Conservation (phyloP, 2,113 vertebrate species). For the Peromyscus polionotus region DNA sequence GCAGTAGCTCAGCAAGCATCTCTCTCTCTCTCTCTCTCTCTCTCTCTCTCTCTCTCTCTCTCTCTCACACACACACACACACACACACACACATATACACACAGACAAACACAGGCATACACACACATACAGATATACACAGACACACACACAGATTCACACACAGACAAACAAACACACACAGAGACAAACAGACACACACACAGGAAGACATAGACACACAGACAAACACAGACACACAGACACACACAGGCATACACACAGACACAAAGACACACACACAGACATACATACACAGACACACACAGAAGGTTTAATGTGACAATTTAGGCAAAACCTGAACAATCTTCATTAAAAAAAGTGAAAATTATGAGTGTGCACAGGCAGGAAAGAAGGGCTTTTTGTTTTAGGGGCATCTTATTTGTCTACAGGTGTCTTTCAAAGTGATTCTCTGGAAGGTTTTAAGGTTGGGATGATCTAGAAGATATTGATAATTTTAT, state of each 20-base stretch:
- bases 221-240: background rate
- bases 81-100: background rate
- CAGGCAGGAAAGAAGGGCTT: background rate
- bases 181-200: background rate
- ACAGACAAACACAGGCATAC: no score
- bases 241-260: background rate
- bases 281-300: no score
- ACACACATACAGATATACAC: background rate
- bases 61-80: no score
- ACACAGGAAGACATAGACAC: background rate
- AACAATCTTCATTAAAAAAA: background rate
- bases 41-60: no score
- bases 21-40: no score
- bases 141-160: no score
- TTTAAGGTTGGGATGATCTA: constrained; percentile 25
- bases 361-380: background rate
- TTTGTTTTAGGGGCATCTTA: background rate
- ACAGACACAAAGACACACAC: background rate
- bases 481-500: background rate
- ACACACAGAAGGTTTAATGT: background rate
- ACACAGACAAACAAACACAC: background rate
- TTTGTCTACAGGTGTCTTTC: background rate
- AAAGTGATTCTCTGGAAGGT: background rate
- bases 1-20: background rate
- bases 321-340: background rate